phyloP scores from a whole-genome alignment of 2,888 invertebrate species.

The Chorisops tibialis region DNA sequence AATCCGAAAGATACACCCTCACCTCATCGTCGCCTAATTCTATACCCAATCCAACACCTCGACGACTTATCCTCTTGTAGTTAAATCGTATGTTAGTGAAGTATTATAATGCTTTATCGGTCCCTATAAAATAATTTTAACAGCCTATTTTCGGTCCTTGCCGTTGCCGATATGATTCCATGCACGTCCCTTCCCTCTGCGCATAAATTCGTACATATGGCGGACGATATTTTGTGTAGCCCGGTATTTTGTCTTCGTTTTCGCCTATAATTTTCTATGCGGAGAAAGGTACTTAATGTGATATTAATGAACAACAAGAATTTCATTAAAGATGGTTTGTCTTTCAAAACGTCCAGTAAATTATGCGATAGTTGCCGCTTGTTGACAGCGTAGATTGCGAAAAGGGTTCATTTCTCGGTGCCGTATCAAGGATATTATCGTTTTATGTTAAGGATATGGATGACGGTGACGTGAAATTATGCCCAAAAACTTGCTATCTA shows the following conservation, averaged over 20 bases:
- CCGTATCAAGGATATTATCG: no score
- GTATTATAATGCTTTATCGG: not conserved
- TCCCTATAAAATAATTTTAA: slow-evolving; percentile 4
- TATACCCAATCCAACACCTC: no score
- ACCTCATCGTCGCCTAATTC: not conserved
- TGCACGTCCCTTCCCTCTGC: not conserved
- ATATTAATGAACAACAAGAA: slow-evolving; percentile 67
- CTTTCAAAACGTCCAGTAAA: slow-evolving; percentile 62
- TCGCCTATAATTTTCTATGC: slow-evolving; percentile 7
- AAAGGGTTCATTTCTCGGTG: slow-evolving; percentile 15
- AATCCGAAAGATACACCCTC: no score
- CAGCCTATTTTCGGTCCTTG: not conserved
- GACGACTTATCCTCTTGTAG: no score
- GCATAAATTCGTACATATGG: not conserved
- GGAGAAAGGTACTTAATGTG: slow-evolving; percentile 53
- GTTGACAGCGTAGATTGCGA: slow-evolving; percentile 40
- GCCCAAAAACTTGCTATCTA: no score
- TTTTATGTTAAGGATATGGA: no score
- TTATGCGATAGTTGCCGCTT: slow-evolving; percentile 48
- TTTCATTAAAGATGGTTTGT: slow-evolving; percentile 65
- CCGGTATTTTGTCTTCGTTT: not conserved
- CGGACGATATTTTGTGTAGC: not conserved
- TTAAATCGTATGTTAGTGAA: not conserved
- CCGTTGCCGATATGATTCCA: no score
- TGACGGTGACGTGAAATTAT: no score